These are phyloP conservation scores for Sarcoramphus papa DNA, from an alignment of 2,797 vertebrate species.

Conservation along the genomic window DNA sequence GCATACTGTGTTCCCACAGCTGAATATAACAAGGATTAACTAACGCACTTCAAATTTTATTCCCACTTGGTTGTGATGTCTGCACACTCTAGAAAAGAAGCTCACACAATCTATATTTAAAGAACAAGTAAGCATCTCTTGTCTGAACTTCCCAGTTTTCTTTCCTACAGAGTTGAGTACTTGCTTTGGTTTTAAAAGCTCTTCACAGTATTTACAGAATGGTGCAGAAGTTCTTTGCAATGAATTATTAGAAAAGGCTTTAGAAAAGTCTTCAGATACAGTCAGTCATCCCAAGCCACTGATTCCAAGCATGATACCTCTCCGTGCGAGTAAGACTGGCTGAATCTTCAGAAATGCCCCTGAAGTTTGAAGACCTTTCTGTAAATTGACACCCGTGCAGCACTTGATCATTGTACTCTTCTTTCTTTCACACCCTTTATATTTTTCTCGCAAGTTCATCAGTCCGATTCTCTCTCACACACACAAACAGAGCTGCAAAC, in stretches of 20 bases:
- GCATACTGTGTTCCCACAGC: neutral
- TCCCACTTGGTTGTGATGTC: neutral
- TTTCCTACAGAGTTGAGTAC: neutral
- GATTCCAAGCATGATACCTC: neutral
- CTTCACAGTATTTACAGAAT: neutral
- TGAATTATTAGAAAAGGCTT: neutral
- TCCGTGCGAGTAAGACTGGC: neutral
- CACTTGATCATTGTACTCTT: neutral
- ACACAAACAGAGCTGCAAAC: neutral
- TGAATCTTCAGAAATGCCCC: neutral
- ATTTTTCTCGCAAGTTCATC: neutral
- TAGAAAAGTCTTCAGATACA: neutral
- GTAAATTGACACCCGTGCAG: neutral
- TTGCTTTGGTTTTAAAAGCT: neutral
- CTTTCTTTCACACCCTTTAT: neutral
- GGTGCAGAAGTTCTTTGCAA: neutral
- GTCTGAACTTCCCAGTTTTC: neutral
- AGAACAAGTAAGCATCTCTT: neutral
- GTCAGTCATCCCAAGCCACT: neutral
- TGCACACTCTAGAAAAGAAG: neutral
- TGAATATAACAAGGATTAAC: neutral
- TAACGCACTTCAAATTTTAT: neutral
- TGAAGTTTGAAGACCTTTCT: neutral
- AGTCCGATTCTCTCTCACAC: neutral
- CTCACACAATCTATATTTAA: neutral